Percentiles rank a stretch among this genome's conserved stretches.
phyloP scores from a whole-genome alignment of 2,888 invertebrate species.

The Pollenia amentaria region DNA sequence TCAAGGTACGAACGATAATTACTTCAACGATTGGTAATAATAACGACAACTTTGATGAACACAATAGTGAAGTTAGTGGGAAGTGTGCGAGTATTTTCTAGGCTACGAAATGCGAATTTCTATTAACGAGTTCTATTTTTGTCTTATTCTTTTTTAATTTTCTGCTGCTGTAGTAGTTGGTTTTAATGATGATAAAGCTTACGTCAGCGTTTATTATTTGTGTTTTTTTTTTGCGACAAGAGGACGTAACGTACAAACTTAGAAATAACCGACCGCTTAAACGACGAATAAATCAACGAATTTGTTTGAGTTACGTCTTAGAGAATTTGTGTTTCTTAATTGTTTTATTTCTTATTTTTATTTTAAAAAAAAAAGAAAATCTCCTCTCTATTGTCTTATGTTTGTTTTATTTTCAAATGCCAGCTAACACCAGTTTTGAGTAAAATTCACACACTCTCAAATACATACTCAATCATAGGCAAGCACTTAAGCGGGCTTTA shows the following conservation, averaged over 20 bases:
- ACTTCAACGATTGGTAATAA: constrained; percentile 55
- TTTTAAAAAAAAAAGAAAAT: neutral
- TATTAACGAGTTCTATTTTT: constrained; percentile 39
- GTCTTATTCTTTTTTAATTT: constrained; percentile 8
- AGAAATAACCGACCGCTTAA: constrained; percentile 33
- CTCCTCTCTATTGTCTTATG: neutral
- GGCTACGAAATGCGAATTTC: constrained; percentile 51
- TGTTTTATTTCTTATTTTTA: neutral
- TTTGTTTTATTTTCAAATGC: constrained; percentile 36
- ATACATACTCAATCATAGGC: neutral
- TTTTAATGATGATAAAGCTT: constrained; percentile 43
- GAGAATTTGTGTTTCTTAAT: constrained; percentile 12
- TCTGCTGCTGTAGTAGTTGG: constrained; percentile 6
- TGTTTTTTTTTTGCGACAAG: neutral
- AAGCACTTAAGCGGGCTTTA: neutral
- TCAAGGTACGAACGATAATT: constrained; percentile 29
- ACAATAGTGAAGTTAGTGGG: constrained; percentile 57
- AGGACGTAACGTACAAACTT: constrained; percentile 19
- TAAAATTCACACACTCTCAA: constrained; percentile 1
- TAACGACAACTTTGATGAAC: constrained; percentile 17
- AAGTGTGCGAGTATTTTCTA: constrained; percentile 14
- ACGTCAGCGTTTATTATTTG: constrained; percentile 55
- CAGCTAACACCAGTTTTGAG: constrained; percentile 15
- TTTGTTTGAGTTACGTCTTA: constrained; percentile 10
- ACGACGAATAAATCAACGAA: constrained; percentile 39